These are phyloP conservation scores for Anabacerthia variegaticeps DNA, from an alignment of 2,797 vertebrate genomes.

Conservation along the genomic window DNA sequence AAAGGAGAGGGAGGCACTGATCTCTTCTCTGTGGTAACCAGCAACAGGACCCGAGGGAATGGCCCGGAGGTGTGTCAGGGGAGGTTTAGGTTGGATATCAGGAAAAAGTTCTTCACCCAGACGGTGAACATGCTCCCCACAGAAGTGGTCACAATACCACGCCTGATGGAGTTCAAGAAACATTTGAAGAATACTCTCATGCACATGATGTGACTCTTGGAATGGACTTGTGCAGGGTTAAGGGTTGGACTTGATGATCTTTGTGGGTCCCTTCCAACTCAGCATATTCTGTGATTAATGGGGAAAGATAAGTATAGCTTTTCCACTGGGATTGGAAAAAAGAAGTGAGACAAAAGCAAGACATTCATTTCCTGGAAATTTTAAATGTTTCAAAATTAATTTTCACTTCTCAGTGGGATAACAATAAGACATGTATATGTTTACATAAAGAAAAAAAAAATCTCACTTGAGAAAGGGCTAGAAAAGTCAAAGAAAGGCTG, in stretches of 20 bases:
- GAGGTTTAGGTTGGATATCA: not conserved
- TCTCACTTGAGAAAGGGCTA: not conserved
- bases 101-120: not conserved
- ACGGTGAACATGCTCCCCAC: not conserved
- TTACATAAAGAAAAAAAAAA: not conserved
- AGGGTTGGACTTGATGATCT: no score
- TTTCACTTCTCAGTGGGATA: not conserved
- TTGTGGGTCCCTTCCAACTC: not conserved
- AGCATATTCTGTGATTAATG: not conserved
- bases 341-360: not conserved
- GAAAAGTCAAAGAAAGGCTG: not conserved
- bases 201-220: not conserved
- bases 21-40: not conserved
- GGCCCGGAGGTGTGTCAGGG: not conserved
- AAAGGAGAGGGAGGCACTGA: not conserved
- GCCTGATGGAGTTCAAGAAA: not conserved
- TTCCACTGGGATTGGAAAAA: not conserved
- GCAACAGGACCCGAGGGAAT: not conserved
- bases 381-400: not conserved
- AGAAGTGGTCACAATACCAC: not conserved
- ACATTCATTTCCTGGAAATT: not conserved
- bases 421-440: not conserved
- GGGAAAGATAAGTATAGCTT: not conserved
- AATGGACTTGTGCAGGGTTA: not conserved
- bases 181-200: not conserved